These are phyloP conservation scores for Gila robusta DNA, from an alignment of 2,797 vertebrate species.

Conservation along the genomic window DNA sequence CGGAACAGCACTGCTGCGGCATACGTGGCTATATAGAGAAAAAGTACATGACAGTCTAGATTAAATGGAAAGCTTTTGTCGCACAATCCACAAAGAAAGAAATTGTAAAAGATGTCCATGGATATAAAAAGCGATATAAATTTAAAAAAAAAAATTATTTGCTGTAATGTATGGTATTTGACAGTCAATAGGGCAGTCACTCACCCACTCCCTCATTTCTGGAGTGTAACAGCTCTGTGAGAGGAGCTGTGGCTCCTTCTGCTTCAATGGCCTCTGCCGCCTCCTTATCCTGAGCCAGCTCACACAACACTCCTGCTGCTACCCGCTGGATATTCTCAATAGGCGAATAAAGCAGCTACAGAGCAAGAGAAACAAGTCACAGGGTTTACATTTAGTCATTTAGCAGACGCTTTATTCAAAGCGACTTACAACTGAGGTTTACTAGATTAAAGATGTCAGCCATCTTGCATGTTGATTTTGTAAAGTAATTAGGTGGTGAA, in stretches of 20 bases:
- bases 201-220: conserved; percentile 98
- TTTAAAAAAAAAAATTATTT: background rate
- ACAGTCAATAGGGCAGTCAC: conserved; percentile 58
- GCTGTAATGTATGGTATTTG: background rate
- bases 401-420: too few relatives aligned
- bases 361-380: background rate
- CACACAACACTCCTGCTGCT: conserved; percentile 97
- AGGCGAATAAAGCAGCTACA: conserved; percentile 95
- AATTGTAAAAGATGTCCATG: background rate
- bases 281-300: conserved; percentile 98
- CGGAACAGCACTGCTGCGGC: conserved; percentile 98
- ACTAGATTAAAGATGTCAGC: background rate
- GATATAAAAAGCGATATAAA: background rate
- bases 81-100: background rate
- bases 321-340: conserved; percentile 99
- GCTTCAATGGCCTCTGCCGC: conserved; percentile 98
- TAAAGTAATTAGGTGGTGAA: background rate
- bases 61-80: background rate
- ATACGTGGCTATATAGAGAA: conserved; percentile 85
- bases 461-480: background rate
- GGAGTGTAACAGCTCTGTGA: conserved; percentile 96
- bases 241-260: conserved; percentile 95
- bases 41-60: conserved; percentile 22
- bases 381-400: background rate
- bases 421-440: background rate